Evolutionary conservation across 2,797 vertebrate species (phyloP), one percentile per base, ranked within the genome.

Genomic region (Eulemur rubriventer): DNA sequence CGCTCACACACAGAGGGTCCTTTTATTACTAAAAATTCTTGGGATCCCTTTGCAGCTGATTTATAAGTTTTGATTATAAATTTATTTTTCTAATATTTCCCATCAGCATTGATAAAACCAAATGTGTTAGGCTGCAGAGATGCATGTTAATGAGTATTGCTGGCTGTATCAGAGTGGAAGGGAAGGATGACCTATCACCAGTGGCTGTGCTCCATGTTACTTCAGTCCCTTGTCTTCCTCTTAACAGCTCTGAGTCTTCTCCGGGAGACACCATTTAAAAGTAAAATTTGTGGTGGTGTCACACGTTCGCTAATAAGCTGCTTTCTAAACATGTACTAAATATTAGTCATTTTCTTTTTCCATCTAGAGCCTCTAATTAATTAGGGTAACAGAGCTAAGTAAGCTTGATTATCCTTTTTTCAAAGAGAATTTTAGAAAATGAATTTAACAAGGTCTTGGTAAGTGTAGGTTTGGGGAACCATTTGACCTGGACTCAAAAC

Each of bases 311-410:
- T 97, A 96, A 98, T 97, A 92, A 97, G 93, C 93, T 97, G n/a
- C 92, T 96, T 80, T 85, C 57, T 38, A 95, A 55, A 93, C 17
- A 93, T 84, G 82, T 16, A 24, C 95, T 97, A 97, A 97, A 97
- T 97, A 97, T 96, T 98, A 89, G 95, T 97, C 82, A 95, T 96
- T 97, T 97, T 41, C 92, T 97, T 97, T 97, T 95, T 96, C 97
- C 93, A 57, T 94, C 82, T 63, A 72, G 41, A 84, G 30, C 78
- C 96, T 95, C 96, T 98, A n/a, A 95, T 97, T 98, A 97, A 93
- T 91, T 95, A 26, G 28, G 30, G 41, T 97, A 59, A 69, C 85
- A 48, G 93, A 70, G 89, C 93, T 96, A 83, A 96, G 18, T 28
- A 94, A 93, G 89, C 92, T 97, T 96, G 61, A 59, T 88, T 95